Base-by-base conservation (phyloP, 2,113 vertebrate species). In the Machaerirhynchus nigripectus region DNA sequence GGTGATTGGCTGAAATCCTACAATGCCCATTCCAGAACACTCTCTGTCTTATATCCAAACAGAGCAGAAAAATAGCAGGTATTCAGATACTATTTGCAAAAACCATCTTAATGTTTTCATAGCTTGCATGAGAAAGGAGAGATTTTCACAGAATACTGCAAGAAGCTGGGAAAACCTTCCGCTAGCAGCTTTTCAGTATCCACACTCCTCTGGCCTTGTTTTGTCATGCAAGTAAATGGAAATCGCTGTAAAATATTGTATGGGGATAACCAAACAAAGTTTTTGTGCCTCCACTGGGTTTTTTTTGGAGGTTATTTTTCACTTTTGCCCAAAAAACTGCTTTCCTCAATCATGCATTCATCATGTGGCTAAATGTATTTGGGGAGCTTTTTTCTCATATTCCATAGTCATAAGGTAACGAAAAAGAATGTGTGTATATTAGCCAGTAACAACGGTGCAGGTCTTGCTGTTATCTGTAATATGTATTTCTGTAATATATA, bases 381-480 rank as follows among this genome's bases (percentile, higher is more conserved):
- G 27, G 23, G 42, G 63, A 50, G 13, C 18, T 75, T 33, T 83
- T 33, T 33, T 37, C 39, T 27, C 70, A 3, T 11, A 13, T 49
- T 31, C 49, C 10, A 0, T 11, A 44, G 15, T 31, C 30, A 6
- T 22, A 17, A 81, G 35, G 10, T 37, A 44, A 40, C 0, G 1
- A 52, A 40, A 71, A 89, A 40, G 35, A 61, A n/a, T 2, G 4
- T 19, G 40, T 22, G 9, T 8, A 24, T 14, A 40, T 70, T 30
- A 18, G 24, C 23, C 49, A 50, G 37, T 55, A 27, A 21, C 21
- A 31, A 23, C 74, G 49, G 47, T 63, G 30, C 40, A 65, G 5
- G 23, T 33, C 40, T 49, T 50, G 7, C 30, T 57, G 64, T 24
- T 11, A 37, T 13, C 23, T 18, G 27, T 33, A 31, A 39, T 39